Conservation (phyloP, 2,113 vertebrate species). For the Notiomystis cincta region DNA sequence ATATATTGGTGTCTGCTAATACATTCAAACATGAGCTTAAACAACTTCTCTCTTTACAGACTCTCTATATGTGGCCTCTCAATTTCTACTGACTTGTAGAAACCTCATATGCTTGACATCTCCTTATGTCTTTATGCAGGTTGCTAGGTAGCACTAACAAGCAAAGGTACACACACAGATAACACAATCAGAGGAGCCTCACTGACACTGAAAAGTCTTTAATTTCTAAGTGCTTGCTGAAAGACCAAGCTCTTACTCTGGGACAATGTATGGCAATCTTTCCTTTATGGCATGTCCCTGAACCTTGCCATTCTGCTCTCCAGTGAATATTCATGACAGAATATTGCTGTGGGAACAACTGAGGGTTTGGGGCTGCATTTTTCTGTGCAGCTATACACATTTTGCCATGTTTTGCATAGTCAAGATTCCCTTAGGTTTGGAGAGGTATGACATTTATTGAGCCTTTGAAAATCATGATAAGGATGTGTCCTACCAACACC, state of each 20-base stretch:
- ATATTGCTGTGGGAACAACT: background rate
- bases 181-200: background rate
- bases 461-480: background rate
- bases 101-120: background rate
- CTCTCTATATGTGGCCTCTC: background rate
- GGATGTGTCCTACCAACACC: background rate
- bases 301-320: background rate
- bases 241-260: background rate
- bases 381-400: background rate
- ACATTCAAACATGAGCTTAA: background rate
- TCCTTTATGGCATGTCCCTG: background rate
- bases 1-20: background rate
- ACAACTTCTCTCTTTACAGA: background rate
- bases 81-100: background rate
- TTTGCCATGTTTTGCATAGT: background rate
- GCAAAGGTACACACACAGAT: background rate
- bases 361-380: fast-evolving
- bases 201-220: background rate
- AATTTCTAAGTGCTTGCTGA: background rate
- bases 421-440: background rate
- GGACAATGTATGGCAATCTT: background rate
- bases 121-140: background rate
- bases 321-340: background rate
- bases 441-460: background rate
- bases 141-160: background rate